These are phyloP conservation scores for Synchiropus splendidus DNA, from an alignment of 2,113 vertebrate species.

Conservation along the genomic window DNA sequence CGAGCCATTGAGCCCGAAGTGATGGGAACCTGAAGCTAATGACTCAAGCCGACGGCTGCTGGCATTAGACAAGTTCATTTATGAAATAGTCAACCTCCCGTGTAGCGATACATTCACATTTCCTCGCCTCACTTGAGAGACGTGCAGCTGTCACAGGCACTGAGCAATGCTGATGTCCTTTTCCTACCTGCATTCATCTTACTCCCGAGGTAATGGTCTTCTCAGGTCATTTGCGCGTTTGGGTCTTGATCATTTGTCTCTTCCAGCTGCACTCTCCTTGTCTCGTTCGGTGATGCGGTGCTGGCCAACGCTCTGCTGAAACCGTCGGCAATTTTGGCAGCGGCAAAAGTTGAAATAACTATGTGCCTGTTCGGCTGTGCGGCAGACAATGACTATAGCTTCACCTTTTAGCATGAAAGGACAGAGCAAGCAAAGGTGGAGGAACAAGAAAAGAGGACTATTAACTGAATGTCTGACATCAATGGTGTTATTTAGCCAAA, in stretches of 20 bases:
- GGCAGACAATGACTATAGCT: too few relatives aligned
- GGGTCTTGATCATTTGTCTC: slow-evolving; percentile 50
- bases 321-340: slow-evolving; percentile 16
- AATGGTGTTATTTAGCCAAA: too few relatives aligned
- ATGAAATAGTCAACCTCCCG: slow-evolving; percentile 60
- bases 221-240: slow-evolving; percentile 59
- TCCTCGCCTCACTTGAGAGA: slow-evolving; percentile 54
- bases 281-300: too few relatives aligned
- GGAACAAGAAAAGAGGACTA: too few relatives aligned
- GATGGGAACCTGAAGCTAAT: slow-evolving; percentile 58
- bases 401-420: too few relatives aligned
- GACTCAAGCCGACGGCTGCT: slow-evolving; percentile 54
- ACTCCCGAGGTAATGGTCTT: slow-evolving; percentile 55
- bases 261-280: slow-evolving; percentile 31
- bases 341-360: slow-evolving; percentile 1
- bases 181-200: slow-evolving; percentile 60
- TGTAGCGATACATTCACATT: slow-evolving; percentile 65
- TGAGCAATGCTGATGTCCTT: slow-evolving; percentile 59
- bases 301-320: too few relatives aligned
- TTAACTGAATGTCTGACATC: too few relatives aligned
- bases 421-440: too few relatives aligned
- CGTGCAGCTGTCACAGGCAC: slow-evolving; percentile 49
- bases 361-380: too few relatives aligned
- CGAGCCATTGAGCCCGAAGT: slow-evolving; percentile 27
- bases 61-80: slow-evolving; percentile 66